A percentile compares a stretch with the other conserved stretches of the same genome.
Conservation (phyloP, 2,797 vertebrate species). For the Glyptemys insculpta region DNA sequence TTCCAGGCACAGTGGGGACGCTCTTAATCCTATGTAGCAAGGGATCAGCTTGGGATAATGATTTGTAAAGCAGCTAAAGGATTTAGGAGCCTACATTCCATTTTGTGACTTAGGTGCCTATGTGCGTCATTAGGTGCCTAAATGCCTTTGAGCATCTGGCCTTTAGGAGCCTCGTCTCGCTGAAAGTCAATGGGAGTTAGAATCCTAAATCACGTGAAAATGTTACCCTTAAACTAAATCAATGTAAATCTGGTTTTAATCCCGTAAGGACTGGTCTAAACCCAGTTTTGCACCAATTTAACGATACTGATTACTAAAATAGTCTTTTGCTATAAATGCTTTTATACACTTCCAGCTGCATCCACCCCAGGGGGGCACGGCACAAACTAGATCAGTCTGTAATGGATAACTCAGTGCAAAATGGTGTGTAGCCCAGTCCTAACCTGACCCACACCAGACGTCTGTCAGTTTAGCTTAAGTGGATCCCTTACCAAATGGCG, state of each 20-base stretch:
- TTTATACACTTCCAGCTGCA: background rate
- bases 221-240: background rate
- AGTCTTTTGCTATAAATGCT: background rate
- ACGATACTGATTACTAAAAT: background rate
- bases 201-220: background rate
- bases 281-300: background rate
- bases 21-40: background rate
- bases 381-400: fast-evolving
- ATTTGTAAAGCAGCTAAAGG: background rate
- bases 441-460: too few species aligned
- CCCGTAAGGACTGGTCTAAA: background rate
- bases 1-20: background rate
- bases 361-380: background rate
- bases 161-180: background rate
- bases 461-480: background rate
- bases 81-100: background rate
- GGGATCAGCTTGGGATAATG: background rate
- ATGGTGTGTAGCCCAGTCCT: too few species aligned
- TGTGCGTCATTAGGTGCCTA: background rate
- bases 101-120: background rate
- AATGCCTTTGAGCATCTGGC: background rate
- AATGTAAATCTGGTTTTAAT: background rate
- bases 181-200: background rate
- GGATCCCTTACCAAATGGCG: background rate
- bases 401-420: too few species aligned